Evolutionary conservation across 2,797 vertebrate species (phyloP).

Genomic region (Hephaestus fuliginosus): DNA sequence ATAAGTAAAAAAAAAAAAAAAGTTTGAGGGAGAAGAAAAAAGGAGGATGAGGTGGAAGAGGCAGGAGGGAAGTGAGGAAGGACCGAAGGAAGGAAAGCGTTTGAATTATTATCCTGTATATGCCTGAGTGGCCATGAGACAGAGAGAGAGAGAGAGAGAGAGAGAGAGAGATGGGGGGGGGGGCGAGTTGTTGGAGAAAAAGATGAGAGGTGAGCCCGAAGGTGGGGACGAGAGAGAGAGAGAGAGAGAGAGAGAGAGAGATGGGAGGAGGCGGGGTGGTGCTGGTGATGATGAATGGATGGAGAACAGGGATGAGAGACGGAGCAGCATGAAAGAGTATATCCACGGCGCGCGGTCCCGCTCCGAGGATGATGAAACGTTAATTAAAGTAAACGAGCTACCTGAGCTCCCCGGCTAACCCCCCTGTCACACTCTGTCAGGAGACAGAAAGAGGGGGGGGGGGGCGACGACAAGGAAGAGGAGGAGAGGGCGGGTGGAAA

Average conservation of each 20-base stretch:
- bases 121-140: constrained; percentile 74
- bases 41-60: constrained; percentile 19
- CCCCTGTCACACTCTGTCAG: constrained; percentile 83
- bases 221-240: constrained; percentile 38
- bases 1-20: constrained; percentile 6
- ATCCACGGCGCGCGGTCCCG: constrained; percentile 67
- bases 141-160: constrained; percentile 48
- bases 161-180: background rate
- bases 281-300: constrained; percentile 84
- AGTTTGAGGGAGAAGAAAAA: constrained; percentile 1
- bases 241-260: constrained; percentile 20
- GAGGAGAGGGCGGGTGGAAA: constrained; percentile 25
- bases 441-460: constrained; percentile 48
- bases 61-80: constrained; percentile 26
- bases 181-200: constrained; percentile 63
- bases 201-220: constrained; percentile 75
- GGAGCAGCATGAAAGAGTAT: constrained; percentile 77
- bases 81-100: constrained; percentile 72
- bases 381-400: constrained; percentile 88
- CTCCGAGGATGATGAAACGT: constrained; percentile 85
- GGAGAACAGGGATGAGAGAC: constrained; percentile 78
- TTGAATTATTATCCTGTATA: constrained; percentile 78
- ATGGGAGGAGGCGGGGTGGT: constrained; percentile 18
- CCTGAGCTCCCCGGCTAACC: constrained; percentile 83
- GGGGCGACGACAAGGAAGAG: background rate